Percentiles rank a stretch among this genome's conserved stretches.
Conservation (phyloP, 2,888 invertebrate species). For the Pandemis cinnamomeana region DNA sequence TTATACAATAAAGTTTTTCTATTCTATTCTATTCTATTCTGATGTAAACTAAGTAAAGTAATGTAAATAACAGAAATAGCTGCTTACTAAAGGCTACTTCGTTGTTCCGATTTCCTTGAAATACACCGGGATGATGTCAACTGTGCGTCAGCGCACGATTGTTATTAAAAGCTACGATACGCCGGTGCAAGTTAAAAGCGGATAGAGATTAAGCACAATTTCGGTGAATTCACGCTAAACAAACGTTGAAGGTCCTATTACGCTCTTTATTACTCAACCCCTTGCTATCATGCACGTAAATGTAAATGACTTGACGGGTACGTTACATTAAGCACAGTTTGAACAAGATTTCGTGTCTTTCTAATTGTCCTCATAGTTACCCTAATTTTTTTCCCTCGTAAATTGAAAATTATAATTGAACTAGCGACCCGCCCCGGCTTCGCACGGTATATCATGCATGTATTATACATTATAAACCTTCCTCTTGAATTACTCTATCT, state of each 20-base stretch:
- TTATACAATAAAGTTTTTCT: too few relatives aligned
- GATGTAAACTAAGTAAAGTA: background rate
- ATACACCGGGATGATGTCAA: conserved; percentile 40
- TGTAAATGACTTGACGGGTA: background rate
- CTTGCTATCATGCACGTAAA: background rate
- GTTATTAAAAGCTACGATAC: conserved; percentile 20
- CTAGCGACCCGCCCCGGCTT: too few relatives aligned
- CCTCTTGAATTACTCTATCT: too few relatives aligned
- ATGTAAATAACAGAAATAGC: background rate
- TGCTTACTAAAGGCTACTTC: background rate
- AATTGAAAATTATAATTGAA: background rate
- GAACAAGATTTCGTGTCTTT: background rate
- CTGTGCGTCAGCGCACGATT: conserved; percentile 34
- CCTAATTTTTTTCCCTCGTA: background rate
- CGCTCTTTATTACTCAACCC: background rate
- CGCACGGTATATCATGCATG: too few relatives aligned
- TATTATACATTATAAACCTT: too few relatives aligned
- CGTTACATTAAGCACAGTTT: background rate
- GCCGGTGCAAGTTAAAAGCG: background rate
- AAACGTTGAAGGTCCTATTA: background rate
- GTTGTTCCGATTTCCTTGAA: conserved; percentile 41
- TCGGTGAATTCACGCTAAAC: background rate
- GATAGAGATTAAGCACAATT: background rate
- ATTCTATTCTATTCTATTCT: too few relatives aligned
- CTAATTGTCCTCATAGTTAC: background rate